These are phyloP conservation scores for Lydus trimaculatus DNA, from an alignment of 2,888 invertebrate genomes.

Conservation along the genomic window DNA sequence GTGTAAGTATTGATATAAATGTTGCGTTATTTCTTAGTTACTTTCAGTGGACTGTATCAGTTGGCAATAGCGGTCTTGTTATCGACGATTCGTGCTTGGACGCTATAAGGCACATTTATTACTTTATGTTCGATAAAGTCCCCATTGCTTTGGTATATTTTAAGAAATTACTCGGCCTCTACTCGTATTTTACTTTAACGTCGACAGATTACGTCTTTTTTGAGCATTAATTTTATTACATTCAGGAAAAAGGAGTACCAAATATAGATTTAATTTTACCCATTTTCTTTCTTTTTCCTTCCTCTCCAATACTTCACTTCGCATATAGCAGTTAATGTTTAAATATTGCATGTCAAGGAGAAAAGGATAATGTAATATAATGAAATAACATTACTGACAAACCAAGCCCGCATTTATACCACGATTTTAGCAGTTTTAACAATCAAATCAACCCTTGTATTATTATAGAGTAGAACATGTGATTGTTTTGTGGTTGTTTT, in stretches of 20 bases:
- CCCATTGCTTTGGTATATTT: conserved; percentile 54
- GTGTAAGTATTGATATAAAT: conserved; percentile 9
- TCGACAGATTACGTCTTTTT: conserved; percentile 45
- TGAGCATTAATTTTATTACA: conserved; percentile 46
- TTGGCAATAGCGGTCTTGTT: conserved; percentile 49
- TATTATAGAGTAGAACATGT: not conserved
- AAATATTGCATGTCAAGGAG: conserved; percentile 40
- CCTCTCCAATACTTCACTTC: conserved; percentile 13
- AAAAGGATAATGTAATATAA: conserved; percentile 39
- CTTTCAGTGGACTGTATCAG: conserved; percentile 43
- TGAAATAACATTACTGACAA: conserved; percentile 35
- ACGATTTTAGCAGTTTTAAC: conserved; percentile 18
- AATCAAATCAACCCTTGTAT: not conserved
- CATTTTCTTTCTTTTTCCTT: not conserved
- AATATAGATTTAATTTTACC: conserved; percentile 22
- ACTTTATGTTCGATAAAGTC: conserved; percentile 57
- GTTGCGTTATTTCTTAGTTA: conserved; percentile 19
- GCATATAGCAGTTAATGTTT: conserved; percentile 22
- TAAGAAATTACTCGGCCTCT: conserved; percentile 54
- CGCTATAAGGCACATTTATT: conserved; percentile 58
- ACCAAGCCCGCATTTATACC: conserved; percentile 32
- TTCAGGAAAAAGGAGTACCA: conserved; percentile 36
- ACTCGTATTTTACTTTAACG: conserved; percentile 40
- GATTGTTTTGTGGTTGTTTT: conserved; percentile 16
- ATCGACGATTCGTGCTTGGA: conserved; percentile 57